Base-by-base conservation (phyloP, 2,797 vertebrate species). In the Sternarchorhynchus goeldii region DNA sequence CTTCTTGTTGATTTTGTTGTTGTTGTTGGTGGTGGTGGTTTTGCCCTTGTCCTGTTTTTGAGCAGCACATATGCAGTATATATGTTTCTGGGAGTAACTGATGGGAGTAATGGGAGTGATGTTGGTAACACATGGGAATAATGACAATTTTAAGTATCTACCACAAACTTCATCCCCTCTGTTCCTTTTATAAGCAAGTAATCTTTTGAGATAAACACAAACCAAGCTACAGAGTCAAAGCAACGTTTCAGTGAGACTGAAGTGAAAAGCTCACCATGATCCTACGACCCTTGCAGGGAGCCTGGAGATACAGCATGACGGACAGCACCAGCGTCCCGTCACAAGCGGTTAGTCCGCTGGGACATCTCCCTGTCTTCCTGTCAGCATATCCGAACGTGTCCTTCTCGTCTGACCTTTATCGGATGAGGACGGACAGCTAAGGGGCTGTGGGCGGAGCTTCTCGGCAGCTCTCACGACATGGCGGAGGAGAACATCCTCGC, bases 241-340 rank as follows among this genome's bases (percentile, higher is more conserved):
- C 63, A 60, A 29, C 20, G 34, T 56, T 71, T 67, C 58, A 21
- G 50, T 64, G 67, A 65, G 50, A 39, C 31, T 41, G 32, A 56
- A 74, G 76, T 36, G 55, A 63, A 31, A 69, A 29, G 32, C 31
- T 82, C 34, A 34, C 25, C 66, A 67, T 75, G 59, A 80, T 78
- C 65, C 53, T 4, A 6, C 45, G 78, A 80, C 71, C 71, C 18
- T 69, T 31, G 63, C 62, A 45, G 66, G 62, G 39, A 75, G 20
- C 25, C 29, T 58, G 53, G 58, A 45, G 71, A 76, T 79, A 63
- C 32, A 69, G 39, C 3, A 0, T 39, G 50, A 79, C 17, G 21
- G 65, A 60, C 77, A 64, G 63, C 56, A 79, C 64, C 70, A 76
- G 72, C 55, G 20, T 70, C 75, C 71, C 66, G 72, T 79, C 82